Evolutionary conservation across 2,888 invertebrate species (phyloP).

Genomic region (Argyra leucocephala): DNA sequence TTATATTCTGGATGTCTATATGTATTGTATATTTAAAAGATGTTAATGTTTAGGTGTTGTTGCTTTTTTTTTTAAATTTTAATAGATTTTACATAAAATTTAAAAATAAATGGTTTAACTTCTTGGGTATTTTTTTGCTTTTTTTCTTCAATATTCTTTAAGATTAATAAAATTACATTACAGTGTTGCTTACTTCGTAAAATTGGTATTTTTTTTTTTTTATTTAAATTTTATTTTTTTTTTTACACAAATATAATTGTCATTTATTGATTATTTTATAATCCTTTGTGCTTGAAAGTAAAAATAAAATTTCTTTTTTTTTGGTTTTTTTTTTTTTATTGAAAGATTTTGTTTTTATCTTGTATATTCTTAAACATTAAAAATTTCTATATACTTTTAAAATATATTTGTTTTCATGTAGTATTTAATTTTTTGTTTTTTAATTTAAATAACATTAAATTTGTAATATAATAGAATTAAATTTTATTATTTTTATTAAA

Average conservation of each 20-base stretch:
- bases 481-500: not conserved
- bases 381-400: not conserved
- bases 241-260: not conserved
- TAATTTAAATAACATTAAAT: not conserved
- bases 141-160: not conserved
- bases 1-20: not conserved
- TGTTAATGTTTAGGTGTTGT: too few relatives aligned
- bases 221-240: not conserved
- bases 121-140: not conserved
- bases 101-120: not conserved
- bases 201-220: not conserved
- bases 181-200: not conserved
- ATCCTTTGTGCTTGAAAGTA: not conserved
- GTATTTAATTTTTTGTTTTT: not conserved
- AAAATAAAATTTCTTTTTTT: not conserved
- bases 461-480: slow-evolving; percentile 5
- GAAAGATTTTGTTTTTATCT: not conserved
- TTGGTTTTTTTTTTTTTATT: not conserved
- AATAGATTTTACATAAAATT: not conserved
- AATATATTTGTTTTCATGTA: not conserved
- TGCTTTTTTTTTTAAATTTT: too few relatives aligned
- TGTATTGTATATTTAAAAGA: too few relatives aligned
- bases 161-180: not conserved
- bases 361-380: not conserved
- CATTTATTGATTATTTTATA: not conserved